Conservation (phyloP, 2,888 invertebrate genomes). For the Geophilus truncorum region DNA sequence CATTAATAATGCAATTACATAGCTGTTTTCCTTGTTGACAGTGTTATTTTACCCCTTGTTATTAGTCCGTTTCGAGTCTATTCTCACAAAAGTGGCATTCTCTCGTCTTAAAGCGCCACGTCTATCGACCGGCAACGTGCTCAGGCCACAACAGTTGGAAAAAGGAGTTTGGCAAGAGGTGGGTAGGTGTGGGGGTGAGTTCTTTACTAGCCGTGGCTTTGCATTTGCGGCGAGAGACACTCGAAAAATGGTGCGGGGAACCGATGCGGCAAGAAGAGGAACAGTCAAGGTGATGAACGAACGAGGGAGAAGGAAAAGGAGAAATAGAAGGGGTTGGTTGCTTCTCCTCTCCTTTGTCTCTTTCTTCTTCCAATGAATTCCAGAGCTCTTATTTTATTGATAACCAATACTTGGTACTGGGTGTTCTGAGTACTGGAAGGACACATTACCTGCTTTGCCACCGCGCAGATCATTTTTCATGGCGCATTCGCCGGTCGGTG, state of each 20-base stretch:
- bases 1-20: not conserved
- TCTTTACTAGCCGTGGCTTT: not conserved
- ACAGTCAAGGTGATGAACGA: not conserved
- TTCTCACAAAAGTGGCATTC: not conserved
- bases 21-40: not conserved
- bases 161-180: not conserved
- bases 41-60: not conserved
- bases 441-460: not conserved
- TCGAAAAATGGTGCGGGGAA: not conserved
- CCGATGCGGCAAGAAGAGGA: not conserved
- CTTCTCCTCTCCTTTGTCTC: not conserved
- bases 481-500: not conserved
- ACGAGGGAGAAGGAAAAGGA: not conserved
- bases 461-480: not conserved
- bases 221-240: not conserved
- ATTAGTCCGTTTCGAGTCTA: not conserved
- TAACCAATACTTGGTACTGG: not conserved
- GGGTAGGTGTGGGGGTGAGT: not conserved
- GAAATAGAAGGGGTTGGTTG: not conserved
- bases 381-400: not conserved
- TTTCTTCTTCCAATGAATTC: not conserved
- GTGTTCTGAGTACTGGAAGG: not conserved
- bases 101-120: not conserved
- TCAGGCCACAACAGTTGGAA: not conserved
- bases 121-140: not conserved